phyloP scores from a whole-genome alignment of 64 coral and sea anemone species.

The Pachyseris speciosa region DNA sequence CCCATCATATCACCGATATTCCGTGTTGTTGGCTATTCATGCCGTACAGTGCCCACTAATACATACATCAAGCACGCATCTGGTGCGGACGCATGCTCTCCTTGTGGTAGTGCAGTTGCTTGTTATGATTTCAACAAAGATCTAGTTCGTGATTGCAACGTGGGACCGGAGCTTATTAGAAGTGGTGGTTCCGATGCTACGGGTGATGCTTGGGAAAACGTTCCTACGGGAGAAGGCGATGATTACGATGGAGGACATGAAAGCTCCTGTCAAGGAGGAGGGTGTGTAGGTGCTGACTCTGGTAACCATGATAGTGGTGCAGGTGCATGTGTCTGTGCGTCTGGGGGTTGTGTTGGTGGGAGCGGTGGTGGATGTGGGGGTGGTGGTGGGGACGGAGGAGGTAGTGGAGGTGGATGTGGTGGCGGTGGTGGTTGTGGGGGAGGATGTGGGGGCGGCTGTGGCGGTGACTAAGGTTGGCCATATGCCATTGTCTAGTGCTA shows the following conservation, averaged over 20 bases:
- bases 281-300: not conserved
- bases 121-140: slow-evolving; percentile 6
- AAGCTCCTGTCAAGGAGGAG: not conserved
- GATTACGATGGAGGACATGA: not conserved
- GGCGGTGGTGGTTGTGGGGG: not conserved
- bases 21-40: not conserved
- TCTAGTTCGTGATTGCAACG: not conserved
- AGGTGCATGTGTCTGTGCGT: not conserved
- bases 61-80: not conserved
- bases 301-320: not conserved
- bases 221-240: not conserved
- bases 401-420: not conserved
- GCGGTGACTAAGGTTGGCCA: no score
- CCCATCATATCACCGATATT: not conserved
- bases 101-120: not conserved
- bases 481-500: no score
- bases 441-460: not conserved
- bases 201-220: not conserved
- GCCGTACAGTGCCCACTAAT: not conserved
- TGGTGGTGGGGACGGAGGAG: not conserved
- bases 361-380: not conserved
- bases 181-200: not conserved
- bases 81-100: not conserved
- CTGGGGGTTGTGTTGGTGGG: not conserved
- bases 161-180: not conserved